Percentiles rank a stretch among this genome's conserved stretches.
Conservation (phyloP, 2,113 vertebrate genomes). For the Salvator merianae region DNA sequence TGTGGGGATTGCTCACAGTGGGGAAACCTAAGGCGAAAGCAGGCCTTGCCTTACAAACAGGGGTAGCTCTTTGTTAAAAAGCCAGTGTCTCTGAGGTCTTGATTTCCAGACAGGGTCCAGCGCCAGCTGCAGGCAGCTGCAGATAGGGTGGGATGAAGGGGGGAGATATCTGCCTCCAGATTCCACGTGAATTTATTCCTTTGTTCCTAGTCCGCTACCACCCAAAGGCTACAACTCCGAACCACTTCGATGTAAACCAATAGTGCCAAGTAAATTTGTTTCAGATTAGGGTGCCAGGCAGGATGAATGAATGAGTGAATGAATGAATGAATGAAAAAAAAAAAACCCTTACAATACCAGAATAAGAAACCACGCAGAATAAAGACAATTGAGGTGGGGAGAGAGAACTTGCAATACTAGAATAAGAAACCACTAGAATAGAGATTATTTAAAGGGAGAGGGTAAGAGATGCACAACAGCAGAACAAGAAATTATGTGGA, state of each 20-base stretch:
- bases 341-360: not conserved
- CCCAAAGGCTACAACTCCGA: not conserved
- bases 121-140: conserved; percentile 31
- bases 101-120: conserved; percentile 12
- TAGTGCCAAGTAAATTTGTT: not conserved
- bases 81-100: not conserved
- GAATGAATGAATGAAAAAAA: not conserved
- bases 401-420: too few relatives aligned
- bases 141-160: not conserved
- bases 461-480: too few relatives aligned
- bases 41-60: not conserved
- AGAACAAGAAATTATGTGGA: not conserved
- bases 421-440: not conserved
- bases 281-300: too few relatives aligned
- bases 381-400: not conserved
- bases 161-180: not conserved
- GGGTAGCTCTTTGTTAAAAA: not conserved
- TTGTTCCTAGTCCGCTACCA: conserved; percentile 7
- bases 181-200: conserved; percentile 25
- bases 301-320: not conserved
- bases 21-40: not conserved
- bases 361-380: not conserved
- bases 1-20: not conserved
- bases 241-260: not conserved
- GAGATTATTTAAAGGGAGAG: not conserved